Base-by-base conservation (phyloP, 2,113 vertebrate genomes). In the Hemibagrus wyckioides region DNA sequence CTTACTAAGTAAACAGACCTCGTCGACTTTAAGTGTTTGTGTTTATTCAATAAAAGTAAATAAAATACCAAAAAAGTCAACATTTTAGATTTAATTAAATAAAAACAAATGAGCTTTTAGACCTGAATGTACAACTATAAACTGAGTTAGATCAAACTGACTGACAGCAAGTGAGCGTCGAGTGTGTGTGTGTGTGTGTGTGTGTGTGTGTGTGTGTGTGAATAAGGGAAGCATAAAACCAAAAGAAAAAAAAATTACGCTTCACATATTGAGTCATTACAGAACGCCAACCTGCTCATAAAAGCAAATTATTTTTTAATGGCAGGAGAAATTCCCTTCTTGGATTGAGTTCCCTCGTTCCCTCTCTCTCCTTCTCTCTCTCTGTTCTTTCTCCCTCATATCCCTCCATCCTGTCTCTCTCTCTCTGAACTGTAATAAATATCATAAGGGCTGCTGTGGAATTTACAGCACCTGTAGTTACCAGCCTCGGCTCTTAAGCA, bases 391-490 rank as follows among this genome's bases (percentile, higher is more conserved):
- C 39, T 56, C 63, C n/a, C 33, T 9, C 48, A 33, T 25, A 67
- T 67, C 85, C 83, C 39, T 85, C 69, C 54, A 61, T 83, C 79
- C 75, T 71, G 52, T 80, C 83, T 36, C 33, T 54, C 30, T 54
- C 44, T 82, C 86, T 79, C 69, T 86, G 77, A 86, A 92, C 91
- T 90, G 93, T 91, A 94, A 93, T 95, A 95, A 94, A 96, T 94
- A 94, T 92, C 89, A 90, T 21, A 89, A 89, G 92, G 92, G 90
- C 89, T 84, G 92, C 90, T 88, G 63, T 83, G 92, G 94, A 94
- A 95, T 95, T 94, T 95, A 95, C 92, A 92, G 94, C 94, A 95
- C 95, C 94, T 95, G 95, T 94, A 93, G 91, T 93, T 91, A 91
- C 92, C 90, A 85, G 90, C 86, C 59, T 91, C 88, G 85, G 61